Percentiles rank a stretch among this genome's conserved stretches.
Evolutionary conservation across 2,797 vertebrate species (phyloP).

Genomic region (Diplodus puntazzo): DNA sequence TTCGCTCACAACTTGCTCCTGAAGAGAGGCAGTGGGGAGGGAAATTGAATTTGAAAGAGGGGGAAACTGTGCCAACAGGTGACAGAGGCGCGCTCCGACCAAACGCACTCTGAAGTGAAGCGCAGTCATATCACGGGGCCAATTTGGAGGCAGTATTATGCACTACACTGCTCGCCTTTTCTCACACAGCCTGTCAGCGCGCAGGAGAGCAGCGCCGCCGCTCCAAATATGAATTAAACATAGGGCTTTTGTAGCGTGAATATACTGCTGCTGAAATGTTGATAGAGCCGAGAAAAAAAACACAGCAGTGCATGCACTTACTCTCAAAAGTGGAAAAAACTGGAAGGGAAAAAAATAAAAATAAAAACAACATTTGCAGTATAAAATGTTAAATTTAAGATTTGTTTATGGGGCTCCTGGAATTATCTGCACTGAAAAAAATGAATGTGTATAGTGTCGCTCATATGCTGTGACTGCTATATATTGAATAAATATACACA

Average conservation of each 20-base stretch:
- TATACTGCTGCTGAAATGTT: constrained; percentile 75
- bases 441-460: background rate
- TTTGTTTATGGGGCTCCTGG: constrained; percentile 17
- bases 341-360: background rate
- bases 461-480: background rate
- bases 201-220: constrained; percentile 67
- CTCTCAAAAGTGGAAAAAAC: constrained; percentile 46
- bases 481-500: background rate
- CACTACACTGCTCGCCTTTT: constrained; percentile 72
- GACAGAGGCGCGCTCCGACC: constrained; percentile 78
- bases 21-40: constrained; percentile 78
- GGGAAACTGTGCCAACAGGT: constrained; percentile 83
- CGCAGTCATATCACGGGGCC: constrained; percentile 80
- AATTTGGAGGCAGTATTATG: constrained; percentile 82
- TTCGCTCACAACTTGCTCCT: constrained; percentile 77
- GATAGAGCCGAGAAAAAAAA: constrained; percentile 56
- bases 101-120: constrained; percentile 80
- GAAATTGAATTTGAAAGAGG: constrained; percentile 83
- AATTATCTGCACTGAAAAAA: constrained; percentile 1
- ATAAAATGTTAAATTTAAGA: constrained; percentile 38
- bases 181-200: constrained; percentile 78
- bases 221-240: constrained; percentile 83
- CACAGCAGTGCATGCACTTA: constrained; percentile 48
- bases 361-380: constrained; percentile 28
- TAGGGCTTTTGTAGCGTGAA: constrained; percentile 76